These are phyloP conservation scores for Andrena haemorrhoa DNA, from an alignment of 2,888 invertebrate species.

Conservation along the genomic window DNA sequence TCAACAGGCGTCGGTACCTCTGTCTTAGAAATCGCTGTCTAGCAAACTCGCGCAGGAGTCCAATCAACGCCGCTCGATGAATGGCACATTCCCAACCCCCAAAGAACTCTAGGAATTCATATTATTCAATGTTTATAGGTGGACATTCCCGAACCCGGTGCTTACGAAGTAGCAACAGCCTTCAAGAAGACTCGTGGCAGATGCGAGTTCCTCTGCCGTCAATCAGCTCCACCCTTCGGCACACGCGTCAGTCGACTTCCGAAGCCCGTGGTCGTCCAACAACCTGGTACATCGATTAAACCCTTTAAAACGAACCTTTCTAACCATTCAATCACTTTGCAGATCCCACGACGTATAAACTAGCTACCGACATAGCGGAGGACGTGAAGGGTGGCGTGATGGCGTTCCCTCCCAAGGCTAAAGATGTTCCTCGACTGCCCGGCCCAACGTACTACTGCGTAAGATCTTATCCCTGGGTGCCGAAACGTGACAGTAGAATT, in stretches of 20 bases:
- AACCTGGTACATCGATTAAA: slow-evolving; percentile 60
- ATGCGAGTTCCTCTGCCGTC: slow-evolving; percentile 62
- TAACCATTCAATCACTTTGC: not conserved
- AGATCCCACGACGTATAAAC: slow-evolving; percentile 56
- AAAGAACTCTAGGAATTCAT: slow-evolving; percentile 13
- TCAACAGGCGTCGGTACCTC: not conserved
- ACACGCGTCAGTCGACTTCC: slow-evolving; percentile 60
- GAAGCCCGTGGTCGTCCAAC: slow-evolving; percentile 44
- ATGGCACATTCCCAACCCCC: not conserved
- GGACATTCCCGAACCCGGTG: slow-evolving; percentile 66
- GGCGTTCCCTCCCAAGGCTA: not conserved
- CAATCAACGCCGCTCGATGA: not conserved
- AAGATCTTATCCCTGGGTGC: slow-evolving; percentile 27
- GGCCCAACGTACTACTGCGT: slow-evolving; percentile 51
- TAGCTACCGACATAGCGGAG: slow-evolving; percentile 51
- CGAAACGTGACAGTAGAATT: not conserved
- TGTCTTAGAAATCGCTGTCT: too few relatives aligned
- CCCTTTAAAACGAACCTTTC: not conserved
- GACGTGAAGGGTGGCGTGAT: slow-evolving; percentile 58
- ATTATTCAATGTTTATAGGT: slow-evolving; percentile 54
- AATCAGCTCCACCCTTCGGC: slow-evolving; percentile 61
- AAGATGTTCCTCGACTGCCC: not conserved
- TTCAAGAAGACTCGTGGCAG: slow-evolving; percentile 70
- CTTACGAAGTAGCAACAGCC: slow-evolving; percentile 67
- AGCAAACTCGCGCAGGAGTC: too few relatives aligned